A percentile compares a stretch with the other conserved stretches of the same genome.
Evolutionary conservation across 2,888 invertebrate species (phyloP).

Genomic region (Ectemnius lituratus): DNA sequence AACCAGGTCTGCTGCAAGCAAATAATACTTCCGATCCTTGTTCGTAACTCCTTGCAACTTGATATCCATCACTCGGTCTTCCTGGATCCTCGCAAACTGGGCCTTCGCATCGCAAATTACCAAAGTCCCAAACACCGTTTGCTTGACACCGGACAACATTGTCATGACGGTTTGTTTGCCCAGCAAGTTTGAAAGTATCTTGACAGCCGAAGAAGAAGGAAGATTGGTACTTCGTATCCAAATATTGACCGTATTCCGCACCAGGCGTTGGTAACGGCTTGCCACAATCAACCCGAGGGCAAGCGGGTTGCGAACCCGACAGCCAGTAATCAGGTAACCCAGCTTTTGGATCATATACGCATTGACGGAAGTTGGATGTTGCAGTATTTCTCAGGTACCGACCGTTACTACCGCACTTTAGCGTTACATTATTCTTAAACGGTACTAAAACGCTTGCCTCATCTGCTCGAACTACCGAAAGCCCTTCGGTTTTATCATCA

Average conservation of each 20-base stretch:
- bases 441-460: constrained; percentile 91
- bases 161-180: constrained; percentile 94
- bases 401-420: constrained; percentile 89
- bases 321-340: constrained; percentile 95
- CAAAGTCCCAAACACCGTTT: constrained; percentile 98
- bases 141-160: constrained; percentile 94
- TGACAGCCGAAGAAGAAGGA: constrained; percentile 98
- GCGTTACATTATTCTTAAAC: constrained; percentile 93
- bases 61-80: constrained; percentile 93
- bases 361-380: constrained; percentile 92
- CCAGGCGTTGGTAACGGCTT: constrained; percentile 94
- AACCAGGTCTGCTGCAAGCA: constrained; percentile 93
- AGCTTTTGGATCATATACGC: constrained; percentile 96
- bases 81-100: constrained; percentile 98
- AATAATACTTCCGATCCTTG: constrained; percentile 95
- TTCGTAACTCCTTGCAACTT: constrained; percentile 90
- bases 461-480: constrained; percentile 87
- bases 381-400: constrained; percentile 88
- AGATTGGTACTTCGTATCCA: constrained; percentile 93
- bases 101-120: constrained; percentile 96
- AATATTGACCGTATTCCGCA: constrained; percentile 93
- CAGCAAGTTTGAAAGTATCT: constrained; percentile 95
- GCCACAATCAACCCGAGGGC: constrained; percentile 95
- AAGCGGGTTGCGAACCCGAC: constrained; percentile 90
- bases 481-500: constrained; percentile 92